These are phyloP conservation scores for Charaxes varanes DNA, from an alignment of 1,140 invertebrate genomes.

Conservation along the genomic window DNA sequence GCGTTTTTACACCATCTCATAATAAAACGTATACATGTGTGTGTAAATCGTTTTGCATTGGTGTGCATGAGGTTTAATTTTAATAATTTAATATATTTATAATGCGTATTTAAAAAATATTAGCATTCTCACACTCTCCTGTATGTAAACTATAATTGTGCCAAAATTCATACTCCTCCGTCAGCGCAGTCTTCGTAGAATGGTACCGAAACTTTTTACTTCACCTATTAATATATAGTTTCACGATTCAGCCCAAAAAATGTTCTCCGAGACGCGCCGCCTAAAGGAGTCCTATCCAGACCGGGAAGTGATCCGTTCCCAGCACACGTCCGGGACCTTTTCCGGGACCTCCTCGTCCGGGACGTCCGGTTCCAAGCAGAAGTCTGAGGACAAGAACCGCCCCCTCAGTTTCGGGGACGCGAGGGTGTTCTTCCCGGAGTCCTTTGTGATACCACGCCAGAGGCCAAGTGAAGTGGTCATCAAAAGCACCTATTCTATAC, in stretches of 20 bases:
- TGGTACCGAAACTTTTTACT: too few relatives aligned
- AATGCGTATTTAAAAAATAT: neutral
- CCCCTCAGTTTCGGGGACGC: slow-evolving; percentile 58
- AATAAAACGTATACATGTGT: too few relatives aligned
- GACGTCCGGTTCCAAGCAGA: slow-evolving; percentile 64
- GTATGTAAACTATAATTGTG: too few relatives aligned
- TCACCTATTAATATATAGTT: slow-evolving; percentile 3
- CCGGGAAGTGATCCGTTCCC: slow-evolving; percentile 35
- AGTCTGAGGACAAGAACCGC: slow-evolving; percentile 43
- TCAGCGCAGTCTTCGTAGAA: too few relatives aligned
- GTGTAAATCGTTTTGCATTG: too few relatives aligned
- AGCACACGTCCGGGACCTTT: slow-evolving; percentile 59
- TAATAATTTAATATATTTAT: too few relatives aligned
- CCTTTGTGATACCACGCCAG: slow-evolving; percentile 60
- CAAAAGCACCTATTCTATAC: slow-evolving; percentile 53
- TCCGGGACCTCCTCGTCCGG: slow-evolving; percentile 68
- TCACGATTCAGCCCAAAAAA: slow-evolving; percentile 52
- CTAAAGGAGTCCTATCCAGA: slow-evolving; percentile 46
- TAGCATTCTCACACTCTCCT: too few relatives aligned
- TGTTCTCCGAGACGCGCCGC: slow-evolving; percentile 46
- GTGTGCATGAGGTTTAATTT: too few relatives aligned
- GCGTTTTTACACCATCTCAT: too few relatives aligned
- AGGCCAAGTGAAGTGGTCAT: slow-evolving; percentile 46
- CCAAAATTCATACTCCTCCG: too few relatives aligned
- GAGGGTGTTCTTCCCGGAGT: slow-evolving; percentile 67